A percentile compares a stretch with the other conserved stretches of the same genome.
Evolutionary conservation across 2,888 invertebrate species (phyloP).

Genomic region (Pheosia gnoma): DNA sequence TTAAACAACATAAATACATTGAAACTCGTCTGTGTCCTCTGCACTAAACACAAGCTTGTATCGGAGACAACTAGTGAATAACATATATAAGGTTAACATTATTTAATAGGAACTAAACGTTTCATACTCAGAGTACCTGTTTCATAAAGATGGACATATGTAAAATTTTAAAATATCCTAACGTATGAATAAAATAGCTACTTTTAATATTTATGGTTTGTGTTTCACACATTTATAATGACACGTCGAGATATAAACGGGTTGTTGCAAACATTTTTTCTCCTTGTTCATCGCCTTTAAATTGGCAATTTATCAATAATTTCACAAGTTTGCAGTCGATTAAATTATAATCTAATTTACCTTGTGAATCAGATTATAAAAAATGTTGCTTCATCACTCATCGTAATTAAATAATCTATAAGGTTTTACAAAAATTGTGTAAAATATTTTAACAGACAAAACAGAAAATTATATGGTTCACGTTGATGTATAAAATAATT

Average conservation of each 20-base stretch:
- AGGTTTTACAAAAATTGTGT: too few relatives aligned
- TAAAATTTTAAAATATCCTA: background rate
- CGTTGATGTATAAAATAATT: too few relatives aligned
- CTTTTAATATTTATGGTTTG: background rate
- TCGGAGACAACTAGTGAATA: too few relatives aligned
- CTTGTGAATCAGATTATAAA: conserved; percentile 17
- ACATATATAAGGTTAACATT: too few relatives aligned
- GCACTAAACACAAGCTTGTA: too few relatives aligned
- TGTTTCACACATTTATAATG: conserved; percentile 17
- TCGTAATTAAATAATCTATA: background rate
- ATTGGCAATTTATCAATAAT: conserved; percentile 27
- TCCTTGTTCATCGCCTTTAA: conserved; percentile 12
- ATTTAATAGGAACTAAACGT: too few relatives aligned
- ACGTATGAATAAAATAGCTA: background rate
- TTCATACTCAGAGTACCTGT: too few relatives aligned
- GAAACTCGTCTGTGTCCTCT: too few relatives aligned
- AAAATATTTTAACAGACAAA: too few relatives aligned
- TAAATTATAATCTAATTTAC: conserved; percentile 24
- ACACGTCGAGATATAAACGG: conserved; percentile 12
- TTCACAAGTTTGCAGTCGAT: conserved; percentile 14
- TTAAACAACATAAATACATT: too few relatives aligned
- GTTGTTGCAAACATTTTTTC: conserved; percentile 23
- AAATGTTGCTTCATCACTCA: conserved; percentile 11
- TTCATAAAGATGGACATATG: too few relatives aligned
- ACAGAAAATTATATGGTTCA: too few relatives aligned